A percentile compares a stretch with the other conserved stretches of the same genome.
phyloP scores from a whole-genome alignment of 2,797 vertebrate genomes.

The Clamator glandarius region DNA sequence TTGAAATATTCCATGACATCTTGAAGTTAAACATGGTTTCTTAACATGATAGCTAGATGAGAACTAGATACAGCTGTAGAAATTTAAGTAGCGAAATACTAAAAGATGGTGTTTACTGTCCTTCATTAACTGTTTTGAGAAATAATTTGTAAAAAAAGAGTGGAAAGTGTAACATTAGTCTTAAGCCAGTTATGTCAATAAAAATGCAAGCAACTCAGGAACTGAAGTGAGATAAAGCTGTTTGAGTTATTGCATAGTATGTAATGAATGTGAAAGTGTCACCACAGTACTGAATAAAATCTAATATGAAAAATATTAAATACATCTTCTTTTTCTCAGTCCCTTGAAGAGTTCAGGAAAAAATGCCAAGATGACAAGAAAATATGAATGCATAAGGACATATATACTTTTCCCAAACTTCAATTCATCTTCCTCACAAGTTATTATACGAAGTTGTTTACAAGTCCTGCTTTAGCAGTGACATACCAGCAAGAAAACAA shows the following conservation, averaged over 20 bases:
- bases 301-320: neutral
- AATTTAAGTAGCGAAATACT: neutral
- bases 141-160: neutral
- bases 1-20: neutral
- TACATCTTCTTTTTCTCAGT: neutral
- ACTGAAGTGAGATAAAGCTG: conserved; percentile 31
- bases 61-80: neutral
- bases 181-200: conserved; percentile 21
- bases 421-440: neutral
- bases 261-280: conserved; percentile 13
- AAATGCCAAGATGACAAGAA: neutral
- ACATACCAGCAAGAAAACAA: neutral
- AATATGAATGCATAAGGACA: neutral
- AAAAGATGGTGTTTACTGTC: neutral
- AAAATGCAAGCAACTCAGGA: conserved; percentile 48
- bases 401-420: neutral
- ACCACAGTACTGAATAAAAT: neutral
- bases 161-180: neutral
- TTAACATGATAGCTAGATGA: conserved; percentile 1
- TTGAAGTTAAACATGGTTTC: conserved; percentile 29
- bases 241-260: neutral
- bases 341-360: neutral
- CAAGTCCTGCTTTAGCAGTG: neutral
- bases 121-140: conserved; percentile 48
- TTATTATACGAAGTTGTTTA: neutral